Evolutionary conservation across 2,113 vertebrate species (phyloP), one percentile per base, ranked within the genome.

Genomic region (Macquaria australasica): DNA sequence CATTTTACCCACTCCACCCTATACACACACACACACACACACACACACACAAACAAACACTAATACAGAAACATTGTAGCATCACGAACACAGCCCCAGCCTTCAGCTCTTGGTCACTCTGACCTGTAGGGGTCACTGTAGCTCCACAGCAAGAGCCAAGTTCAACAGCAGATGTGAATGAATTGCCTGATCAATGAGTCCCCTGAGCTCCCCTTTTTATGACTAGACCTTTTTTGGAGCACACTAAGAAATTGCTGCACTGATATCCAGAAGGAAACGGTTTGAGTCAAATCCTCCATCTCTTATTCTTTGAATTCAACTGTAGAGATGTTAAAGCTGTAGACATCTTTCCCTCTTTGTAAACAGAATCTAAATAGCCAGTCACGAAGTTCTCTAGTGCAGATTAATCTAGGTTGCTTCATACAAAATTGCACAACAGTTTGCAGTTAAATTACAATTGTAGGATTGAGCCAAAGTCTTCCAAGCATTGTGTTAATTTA

Each of bases 61-160:
- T 59, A 4, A 41, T n/a, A 59, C 15, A 53, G 51, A 8, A 20
- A 72, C 10, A 58, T 31, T 15, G 37, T 16, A 28, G 37, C 20
- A 50, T 41, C 63, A 56, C 50, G 58, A 34, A 37, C 50, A 31
- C 56, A 76, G 18, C 25, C 59, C 8, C 16, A 31, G 45, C 48
- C 79, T 14, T 23, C n/a, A 71, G 56, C 41, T 39, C 2, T 43
- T 16, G 0, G 10, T 51, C 18, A 6, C 6, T 45, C 1, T 25
- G 39, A 34, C 78, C 93, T 94, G 76, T 92, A 93, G 95, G 94
- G 91, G 94, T 82, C 95, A 50, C 89, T 93, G 71, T 78, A 81
- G 77, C 81, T 94, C 94, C 90, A 95, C 80, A 69, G 41, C 51
- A 5, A 43, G 59, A 73, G 31, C 60, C 87, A 90, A 88, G 72